Evolutionary conservation across 1,140 invertebrate genomes (phyloP).

Genomic region (Epicauta chinensis): DNA sequence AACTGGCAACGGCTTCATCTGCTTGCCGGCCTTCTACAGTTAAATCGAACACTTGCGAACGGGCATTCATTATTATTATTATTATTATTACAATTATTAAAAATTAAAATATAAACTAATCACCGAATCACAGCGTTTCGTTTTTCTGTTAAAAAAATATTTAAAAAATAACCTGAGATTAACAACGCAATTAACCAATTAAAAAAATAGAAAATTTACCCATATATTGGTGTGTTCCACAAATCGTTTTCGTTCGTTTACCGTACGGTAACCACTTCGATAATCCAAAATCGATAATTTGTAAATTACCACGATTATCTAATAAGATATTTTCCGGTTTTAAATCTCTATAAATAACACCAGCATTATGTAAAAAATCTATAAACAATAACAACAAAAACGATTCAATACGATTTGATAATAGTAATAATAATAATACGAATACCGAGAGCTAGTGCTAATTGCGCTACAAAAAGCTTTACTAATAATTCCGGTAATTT

Average conservation of each 20-base stretch:
- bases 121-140: constrained; percentile 17
- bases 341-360: constrained; percentile 84
- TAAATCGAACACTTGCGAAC: constrained; percentile 82
- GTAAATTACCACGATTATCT: constrained; percentile 68
- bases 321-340: constrained; percentile 90
- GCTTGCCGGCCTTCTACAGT: constrained; percentile 89
- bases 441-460: constrained; percentile 76
- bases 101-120: constrained; percentile 2
- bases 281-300: constrained; percentile 88
- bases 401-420: background rate
- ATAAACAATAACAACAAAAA: constrained; percentile 23
- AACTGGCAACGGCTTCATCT: constrained; percentile 87
- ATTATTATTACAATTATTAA: background rate
- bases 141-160: too few relatives aligned
- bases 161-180: constrained; percentile 18
- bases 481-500: constrained; percentile 70
- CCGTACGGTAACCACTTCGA: constrained; percentile 81
- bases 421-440: constrained; percentile 3
- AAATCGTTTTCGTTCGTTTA: constrained; percentile 74
- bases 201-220: constrained; percentile 48
- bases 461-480: constrained; percentile 75
- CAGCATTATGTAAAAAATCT: constrained; percentile 90
- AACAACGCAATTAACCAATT: background rate
- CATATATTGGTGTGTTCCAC: constrained; percentile 88
- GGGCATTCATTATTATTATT: constrained; percentile 68